phyloP scores from a whole-genome alignment of 1,140 invertebrate species.

The Diachasma alloeum region DNA sequence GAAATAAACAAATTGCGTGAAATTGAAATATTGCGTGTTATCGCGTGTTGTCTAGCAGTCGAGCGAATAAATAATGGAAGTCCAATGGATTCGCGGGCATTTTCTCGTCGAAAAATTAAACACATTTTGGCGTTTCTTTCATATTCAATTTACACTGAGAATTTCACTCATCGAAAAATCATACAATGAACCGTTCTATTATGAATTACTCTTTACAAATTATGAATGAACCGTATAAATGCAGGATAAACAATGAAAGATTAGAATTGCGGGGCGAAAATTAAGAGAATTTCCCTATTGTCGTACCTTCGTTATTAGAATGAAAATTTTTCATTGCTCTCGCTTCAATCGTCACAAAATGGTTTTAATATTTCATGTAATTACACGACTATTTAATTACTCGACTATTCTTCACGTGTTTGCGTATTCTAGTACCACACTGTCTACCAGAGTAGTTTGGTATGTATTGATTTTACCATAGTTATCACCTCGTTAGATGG shows the following conservation, averaged over 20 bases:
- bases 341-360: neutral
- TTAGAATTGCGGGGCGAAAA: neutral
- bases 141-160: neutral
- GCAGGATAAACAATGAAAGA: neutral
- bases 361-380: neutral
- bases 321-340: neutral
- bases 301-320: neutral
- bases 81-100: slow-evolving; percentile 30
- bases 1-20: neutral
- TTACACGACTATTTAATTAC: slow-evolving; percentile 33
- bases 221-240: neutral
- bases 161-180: neutral
- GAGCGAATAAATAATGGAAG: slow-evolving; percentile 40
- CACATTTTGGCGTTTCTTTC: slow-evolving; percentile 10
- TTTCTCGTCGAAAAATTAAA: slow-evolving; percentile 22
- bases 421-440: slow-evolving; percentile 50
- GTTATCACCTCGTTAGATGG: slow-evolving; percentile 24
- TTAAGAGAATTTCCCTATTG: neutral
- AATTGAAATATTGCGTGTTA: neutral
- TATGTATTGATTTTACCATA: slow-evolving; percentile 42
- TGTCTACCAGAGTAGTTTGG: slow-evolving; percentile 50
- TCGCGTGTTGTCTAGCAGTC: neutral
- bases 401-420: slow-evolving; percentile 24
- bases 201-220: neutral
- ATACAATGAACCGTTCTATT: neutral